phyloP scores from a whole-genome alignment of 1,140 invertebrate species.

The Lasioglossum baleicum region DNA sequence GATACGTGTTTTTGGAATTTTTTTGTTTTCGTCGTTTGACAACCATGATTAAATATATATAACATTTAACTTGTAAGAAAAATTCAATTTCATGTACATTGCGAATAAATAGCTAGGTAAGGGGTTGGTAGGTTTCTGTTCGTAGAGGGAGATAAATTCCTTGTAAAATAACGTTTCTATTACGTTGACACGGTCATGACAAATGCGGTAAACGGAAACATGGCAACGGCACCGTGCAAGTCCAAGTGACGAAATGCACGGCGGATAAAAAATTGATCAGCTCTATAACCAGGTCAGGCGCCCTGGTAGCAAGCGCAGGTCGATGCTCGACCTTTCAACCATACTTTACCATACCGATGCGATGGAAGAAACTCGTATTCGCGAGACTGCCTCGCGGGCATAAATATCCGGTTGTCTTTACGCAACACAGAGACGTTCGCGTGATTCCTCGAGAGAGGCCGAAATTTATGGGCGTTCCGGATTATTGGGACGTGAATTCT shows the following conservation, averaged over 20 bases:
- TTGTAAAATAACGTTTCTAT: neutral
- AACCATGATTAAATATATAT: no score
- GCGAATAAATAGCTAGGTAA: no score
- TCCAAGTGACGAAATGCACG: conserved; percentile 37
- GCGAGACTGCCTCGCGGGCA: conserved; percentile 37
- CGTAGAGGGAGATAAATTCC: neutral
- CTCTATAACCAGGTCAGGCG: conserved; percentile 58
- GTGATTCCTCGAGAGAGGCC: conserved; percentile 47
- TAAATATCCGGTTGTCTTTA: conserved; percentile 61
- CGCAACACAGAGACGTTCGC: conserved; percentile 51
- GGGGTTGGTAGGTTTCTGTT: no score
- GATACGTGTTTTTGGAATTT: no score
- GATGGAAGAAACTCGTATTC: conserved; percentile 26
- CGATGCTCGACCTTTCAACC: conserved; percentile 63
- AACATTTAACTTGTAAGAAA: no score
- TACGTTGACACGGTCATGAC: neutral
- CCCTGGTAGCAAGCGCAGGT: conserved; percentile 56
- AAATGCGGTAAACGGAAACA: neutral
- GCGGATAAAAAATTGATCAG: conserved; percentile 58
- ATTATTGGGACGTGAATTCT: neutral
- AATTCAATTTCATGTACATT: no score
- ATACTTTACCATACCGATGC: neutral
- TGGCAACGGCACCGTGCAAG: conserved; percentile 13
- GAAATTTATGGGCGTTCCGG: conserved; percentile 52
- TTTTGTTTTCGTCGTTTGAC: no score